Conservation (phyloP, 1,140 invertebrate genomes). For the Dendrolimus punctatus region DNA sequence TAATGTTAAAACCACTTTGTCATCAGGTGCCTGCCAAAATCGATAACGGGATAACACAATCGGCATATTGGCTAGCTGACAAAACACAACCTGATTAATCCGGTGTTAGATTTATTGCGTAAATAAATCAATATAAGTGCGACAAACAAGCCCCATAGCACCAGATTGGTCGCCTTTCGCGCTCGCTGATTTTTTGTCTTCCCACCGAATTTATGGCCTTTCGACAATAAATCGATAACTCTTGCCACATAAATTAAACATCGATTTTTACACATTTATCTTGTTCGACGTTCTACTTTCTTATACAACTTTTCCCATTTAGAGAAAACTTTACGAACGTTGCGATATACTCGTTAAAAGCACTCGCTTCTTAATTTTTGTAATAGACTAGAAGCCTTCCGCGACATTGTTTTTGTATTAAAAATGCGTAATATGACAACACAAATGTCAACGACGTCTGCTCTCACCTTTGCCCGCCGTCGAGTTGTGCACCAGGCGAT, state of each 20-base stretch:
- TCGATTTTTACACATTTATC: slow-evolving; percentile 8
- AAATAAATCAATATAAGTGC: slow-evolving; percentile 9
- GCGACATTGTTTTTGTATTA: no score
- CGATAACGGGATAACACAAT: neutral
- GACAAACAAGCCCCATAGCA: slow-evolving; percentile 9
- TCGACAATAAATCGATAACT: slow-evolving; percentile 1
- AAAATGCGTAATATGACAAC: no score
- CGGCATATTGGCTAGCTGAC: slow-evolving; percentile 8
- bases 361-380: no score
- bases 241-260: slow-evolving; percentile 3
- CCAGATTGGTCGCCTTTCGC: slow-evolving; percentile 5
- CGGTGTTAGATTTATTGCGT: slow-evolving; percentile 9
- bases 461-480: no score
- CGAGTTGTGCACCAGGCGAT: no score
- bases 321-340: no score
- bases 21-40: no score
- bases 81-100: slow-evolving; percentile 9
- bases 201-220: slow-evolving; percentile 4
- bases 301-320: no score
- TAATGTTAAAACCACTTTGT: no score
- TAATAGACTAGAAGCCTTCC: no score
- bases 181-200: slow-evolving; percentile 5
- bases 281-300: neutral
- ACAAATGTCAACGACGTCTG: no score
- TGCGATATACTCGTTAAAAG: no score